These are phyloP conservation scores for Ameiurus melas DNA, from an alignment of 2,113 vertebrate genomes.

Conservation along the genomic window DNA sequence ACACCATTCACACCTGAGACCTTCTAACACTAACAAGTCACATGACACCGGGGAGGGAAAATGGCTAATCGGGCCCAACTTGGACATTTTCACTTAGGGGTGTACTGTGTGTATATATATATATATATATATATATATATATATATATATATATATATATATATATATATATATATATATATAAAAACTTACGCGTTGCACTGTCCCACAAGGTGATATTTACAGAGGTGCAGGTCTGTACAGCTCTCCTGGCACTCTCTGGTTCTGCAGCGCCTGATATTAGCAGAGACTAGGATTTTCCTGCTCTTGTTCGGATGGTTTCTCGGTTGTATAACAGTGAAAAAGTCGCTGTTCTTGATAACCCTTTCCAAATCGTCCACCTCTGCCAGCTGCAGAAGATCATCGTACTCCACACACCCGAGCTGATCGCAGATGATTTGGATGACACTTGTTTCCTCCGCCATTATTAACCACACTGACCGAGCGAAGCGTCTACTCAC, in stretches of 20 bases:
- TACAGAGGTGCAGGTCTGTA: conserved; percentile 45
- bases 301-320: background rate
- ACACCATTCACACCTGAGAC: too few relatives aligned
- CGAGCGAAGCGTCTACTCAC: too few relatives aligned
- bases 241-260: background rate
- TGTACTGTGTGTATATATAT: too few relatives aligned
- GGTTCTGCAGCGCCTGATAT: conserved; percentile 24
- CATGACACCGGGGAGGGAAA: too few relatives aligned
- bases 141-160: too few relatives aligned
- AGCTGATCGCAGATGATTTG: conserved; percentile 25
- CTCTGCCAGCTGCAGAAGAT: background rate
- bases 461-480: background rate
- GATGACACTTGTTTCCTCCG: background rate
- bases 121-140: too few relatives aligned
- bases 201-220: conserved; percentile 35
- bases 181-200: conserved; percentile 26
- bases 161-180: too few relatives aligned
- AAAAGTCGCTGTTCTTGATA: background rate
- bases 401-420: conserved; percentile 36
- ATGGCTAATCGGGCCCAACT: too few relatives aligned
- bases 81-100: too few relatives aligned
- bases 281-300: background rate
- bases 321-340: background rate
- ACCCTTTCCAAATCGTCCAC: background rate
- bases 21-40: too few relatives aligned